Conservation (phyloP, 1,140 invertebrate species). For the Zelostemma sp. region DNA sequence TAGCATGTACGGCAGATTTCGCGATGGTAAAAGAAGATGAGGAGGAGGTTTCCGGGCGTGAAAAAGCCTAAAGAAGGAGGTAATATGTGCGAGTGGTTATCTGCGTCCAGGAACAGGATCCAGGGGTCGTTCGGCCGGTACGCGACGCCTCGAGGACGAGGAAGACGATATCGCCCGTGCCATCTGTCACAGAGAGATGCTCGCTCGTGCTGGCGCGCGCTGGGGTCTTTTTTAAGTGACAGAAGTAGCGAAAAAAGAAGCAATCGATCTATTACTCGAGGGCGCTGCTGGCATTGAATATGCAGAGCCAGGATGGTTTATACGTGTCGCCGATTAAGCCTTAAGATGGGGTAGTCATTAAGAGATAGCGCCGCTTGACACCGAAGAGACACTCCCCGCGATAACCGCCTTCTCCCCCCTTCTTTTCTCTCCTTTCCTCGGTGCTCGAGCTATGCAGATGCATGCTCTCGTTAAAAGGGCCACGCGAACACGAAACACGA, state of each 20-base stretch:
- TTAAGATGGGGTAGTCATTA: conserved; percentile 68
- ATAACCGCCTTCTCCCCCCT: conserved; percentile 47
- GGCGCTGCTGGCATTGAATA: conserved; percentile 61
- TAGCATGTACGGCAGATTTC: conserved; percentile 33
- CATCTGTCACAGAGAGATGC: conserved; percentile 53
- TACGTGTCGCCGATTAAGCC: conserved; percentile 69
- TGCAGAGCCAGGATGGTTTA: conserved; percentile 67
- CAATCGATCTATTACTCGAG: conserved; percentile 48
- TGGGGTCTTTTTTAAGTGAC: conserved; percentile 49
- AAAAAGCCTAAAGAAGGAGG: too few species aligned
- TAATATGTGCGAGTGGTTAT: too few species aligned
- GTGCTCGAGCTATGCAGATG: conserved; percentile 35
- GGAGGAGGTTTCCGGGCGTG: too few species aligned
- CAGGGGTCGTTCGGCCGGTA: conserved; percentile 48
- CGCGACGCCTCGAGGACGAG: conserved; percentile 41
- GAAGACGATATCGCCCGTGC: conserved; percentile 55
- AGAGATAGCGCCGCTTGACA: conserved; percentile 66
- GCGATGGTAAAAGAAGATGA: conserved; percentile 35
- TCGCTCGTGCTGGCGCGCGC: conserved; percentile 28
- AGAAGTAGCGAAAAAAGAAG: conserved; percentile 24
- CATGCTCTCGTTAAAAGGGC: conserved; percentile 42
- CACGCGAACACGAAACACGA: conserved; percentile 42
- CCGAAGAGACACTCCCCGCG: conserved; percentile 59
- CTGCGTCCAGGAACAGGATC: conserved; percentile 62
- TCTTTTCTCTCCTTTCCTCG: not conserved